Conservation (phyloP, 1,140 invertebrate species). For the Drosophila ambigua region DNA sequence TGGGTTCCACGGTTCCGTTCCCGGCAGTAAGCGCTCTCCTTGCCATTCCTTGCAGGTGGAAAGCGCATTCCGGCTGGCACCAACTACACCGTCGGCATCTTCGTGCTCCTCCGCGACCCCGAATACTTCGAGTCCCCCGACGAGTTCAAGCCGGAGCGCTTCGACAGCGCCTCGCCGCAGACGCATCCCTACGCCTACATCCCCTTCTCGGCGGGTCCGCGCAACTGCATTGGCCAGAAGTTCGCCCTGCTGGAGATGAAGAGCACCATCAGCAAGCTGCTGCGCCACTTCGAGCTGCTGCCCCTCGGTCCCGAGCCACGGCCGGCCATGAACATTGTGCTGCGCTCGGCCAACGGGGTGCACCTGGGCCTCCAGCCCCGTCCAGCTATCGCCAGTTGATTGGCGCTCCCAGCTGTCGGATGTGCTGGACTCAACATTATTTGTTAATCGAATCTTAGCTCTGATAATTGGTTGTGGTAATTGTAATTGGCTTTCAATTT, state of each 20-base stretch:
- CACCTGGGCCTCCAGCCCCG: constrained; percentile 57
- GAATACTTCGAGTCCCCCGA: constrained; percentile 86
- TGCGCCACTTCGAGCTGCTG: constrained; percentile 78
- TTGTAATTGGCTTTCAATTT: background rate
- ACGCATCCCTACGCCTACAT: constrained; percentile 85
- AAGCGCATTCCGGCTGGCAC: constrained; percentile 83
- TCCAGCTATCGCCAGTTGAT: background rate
- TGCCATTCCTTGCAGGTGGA: constrained; percentile 44
- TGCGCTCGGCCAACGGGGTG: constrained; percentile 64
- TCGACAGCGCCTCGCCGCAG: constrained; percentile 84
- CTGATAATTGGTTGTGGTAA: background rate
- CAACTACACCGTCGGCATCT: constrained; percentile 81
- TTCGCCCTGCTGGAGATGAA: constrained; percentile 92
- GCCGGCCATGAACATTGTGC: constrained; percentile 55
- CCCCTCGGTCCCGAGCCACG: constrained; percentile 56
- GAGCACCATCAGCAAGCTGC: constrained; percentile 81
- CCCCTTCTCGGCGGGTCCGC: constrained; percentile 88
- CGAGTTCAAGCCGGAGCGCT: constrained; percentile 88
- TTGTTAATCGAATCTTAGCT: background rate
- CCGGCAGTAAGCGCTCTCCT: too few relatives aligned
- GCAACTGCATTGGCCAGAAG: constrained; percentile 89
- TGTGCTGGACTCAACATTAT: background rate
- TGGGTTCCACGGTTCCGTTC: too few relatives aligned
- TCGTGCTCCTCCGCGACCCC: constrained; percentile 85
- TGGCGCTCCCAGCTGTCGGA: too few relatives aligned